Evolutionary conservation across 2,113 vertebrate species (phyloP).

Genomic region (Pelecanus crispus): DNA sequence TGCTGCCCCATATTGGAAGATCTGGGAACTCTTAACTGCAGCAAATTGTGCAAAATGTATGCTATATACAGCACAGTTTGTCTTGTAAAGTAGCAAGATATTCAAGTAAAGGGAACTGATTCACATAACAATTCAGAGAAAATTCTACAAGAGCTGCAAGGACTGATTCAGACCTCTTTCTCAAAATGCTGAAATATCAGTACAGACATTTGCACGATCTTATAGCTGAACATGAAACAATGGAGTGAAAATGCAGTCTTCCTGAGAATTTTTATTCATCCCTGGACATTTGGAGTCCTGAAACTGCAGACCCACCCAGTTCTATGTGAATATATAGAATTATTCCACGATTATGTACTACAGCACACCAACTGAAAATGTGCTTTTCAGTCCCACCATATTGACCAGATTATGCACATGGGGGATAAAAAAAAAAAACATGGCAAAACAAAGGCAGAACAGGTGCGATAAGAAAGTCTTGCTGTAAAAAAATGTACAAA

Average conservation of each 20-base stretch:
- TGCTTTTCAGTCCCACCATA: neutral
- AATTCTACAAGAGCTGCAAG: neutral
- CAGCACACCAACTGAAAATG: neutral
- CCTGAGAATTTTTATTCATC: neutral
- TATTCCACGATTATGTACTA: neutral
- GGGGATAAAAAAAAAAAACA: neutral
- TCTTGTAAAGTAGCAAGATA: neutral
- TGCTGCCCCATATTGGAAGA: conserved; percentile 64
- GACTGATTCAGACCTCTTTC: neutral
- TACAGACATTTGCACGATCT: neutral
- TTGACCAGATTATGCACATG: neutral
- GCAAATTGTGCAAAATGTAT: neutral
- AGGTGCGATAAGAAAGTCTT: neutral
- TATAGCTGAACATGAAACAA: neutral
- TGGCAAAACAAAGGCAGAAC: neutral
- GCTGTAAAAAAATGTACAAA: neutral
- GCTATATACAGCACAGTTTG: neutral
- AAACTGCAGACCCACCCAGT: neutral
- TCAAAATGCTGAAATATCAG: neutral
- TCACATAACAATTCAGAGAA: neutral
- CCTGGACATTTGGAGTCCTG: neutral
- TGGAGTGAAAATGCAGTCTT: neutral
- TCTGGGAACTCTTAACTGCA: conserved; percentile 42
- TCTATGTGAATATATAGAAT: neutral
- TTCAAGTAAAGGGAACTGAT: neutral